Base-by-base conservation (phyloP, 2,888 invertebrate genomes). In the Drosophila mayaguana region DNA sequence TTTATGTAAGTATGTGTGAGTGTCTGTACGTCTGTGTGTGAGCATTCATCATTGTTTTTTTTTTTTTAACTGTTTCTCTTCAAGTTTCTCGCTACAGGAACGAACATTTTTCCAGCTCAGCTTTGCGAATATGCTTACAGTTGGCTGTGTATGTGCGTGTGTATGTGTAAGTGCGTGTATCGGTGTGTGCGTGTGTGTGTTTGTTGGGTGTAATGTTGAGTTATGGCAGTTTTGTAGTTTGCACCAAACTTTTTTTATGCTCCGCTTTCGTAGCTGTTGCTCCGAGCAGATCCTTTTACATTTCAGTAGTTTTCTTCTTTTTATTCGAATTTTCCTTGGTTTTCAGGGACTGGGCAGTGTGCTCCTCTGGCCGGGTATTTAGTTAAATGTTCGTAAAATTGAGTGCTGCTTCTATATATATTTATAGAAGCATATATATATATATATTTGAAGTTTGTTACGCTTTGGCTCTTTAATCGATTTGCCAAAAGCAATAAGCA, bases 191-290 rank as follows among this genome's bases (percentile, higher is more conserved):
- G 48, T 63, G 59, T 22, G 50, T 51, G 46, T 62, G 67, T 78
- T 63, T 73, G 65, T 60, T 54, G 75, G 77, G 83, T 77, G 85
- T 86, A 86, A 89, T 89, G 82, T 82, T 86, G 89, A 86, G 77
- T 89, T 87, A 86, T 86, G 85, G 88, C 77, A 86, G 80, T 87
- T 86, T 87, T 88, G 88, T 87, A 86, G 86, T 86, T 86, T 84
- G 78, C 57, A 73, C 63, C 71, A 76, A 81, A 82, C 83, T 82
- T 71, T 75, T 83, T 84, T 86, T 73, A 80, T 68, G 75, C 73
- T 86, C 81, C 42, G 71, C 63, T 69, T 71, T 73, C 63, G 51
- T 72, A 66, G 74, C 63, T 80, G 78, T 69, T 77, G 68, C 68
- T 77, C 53, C 14, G 28, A 14, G 46, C 14, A 71, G 46, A 51